Base-by-base conservation (phyloP, 2,113 vertebrate genomes). In the Leucopsar rothschildi region DNA sequence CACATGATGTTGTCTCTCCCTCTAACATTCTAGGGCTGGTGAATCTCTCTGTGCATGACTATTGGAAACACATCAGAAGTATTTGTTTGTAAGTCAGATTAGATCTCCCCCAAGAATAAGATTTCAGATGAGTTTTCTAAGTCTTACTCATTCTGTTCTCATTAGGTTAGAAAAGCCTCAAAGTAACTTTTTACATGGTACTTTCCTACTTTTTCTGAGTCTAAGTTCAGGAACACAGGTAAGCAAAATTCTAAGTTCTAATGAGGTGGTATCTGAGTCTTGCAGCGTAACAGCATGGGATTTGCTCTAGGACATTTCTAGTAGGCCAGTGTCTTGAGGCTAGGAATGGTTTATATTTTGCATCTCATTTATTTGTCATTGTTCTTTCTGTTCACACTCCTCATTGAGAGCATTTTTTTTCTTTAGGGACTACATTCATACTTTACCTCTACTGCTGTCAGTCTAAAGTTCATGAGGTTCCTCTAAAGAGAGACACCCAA, bases 341-440 rank as follows among this genome's bases (percentile, higher is more conserved):
- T 92, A 50, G 77, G 70, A 93, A 92, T 85, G 89, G 66, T 93
- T 95, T 94, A 12, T 91, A 68, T 89, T 94, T 85, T 17, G 14
- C 28, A 47, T 88, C 84, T 77, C 55, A 37, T 82, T 93, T 82
- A 82, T 91, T 90, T 90, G 81, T 92, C 87, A 94, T 91, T 96
- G 87, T 95, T 95, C 89, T 69, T 95, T 69, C 70, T 87, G 61
- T 77, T 91, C 63, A 68, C 50, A 13, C 87, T 92, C 69, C 53
- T 90, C 55, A 65, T 53, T 86, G 55, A 66, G 24, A 76, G 29
- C 55, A 29, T 79, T 93, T 93, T 57, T 49, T 92, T 92, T 35
- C 33, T 80, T 85, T 56, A 10, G 39, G 56, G 31, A 75, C 31
- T 57, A n/a, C 60, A 73, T 90, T 94, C 28, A 65, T 76, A 28